phyloP scores from a whole-genome alignment of 2,888 invertebrate species.

The Amblyjoppa proteus region DNA sequence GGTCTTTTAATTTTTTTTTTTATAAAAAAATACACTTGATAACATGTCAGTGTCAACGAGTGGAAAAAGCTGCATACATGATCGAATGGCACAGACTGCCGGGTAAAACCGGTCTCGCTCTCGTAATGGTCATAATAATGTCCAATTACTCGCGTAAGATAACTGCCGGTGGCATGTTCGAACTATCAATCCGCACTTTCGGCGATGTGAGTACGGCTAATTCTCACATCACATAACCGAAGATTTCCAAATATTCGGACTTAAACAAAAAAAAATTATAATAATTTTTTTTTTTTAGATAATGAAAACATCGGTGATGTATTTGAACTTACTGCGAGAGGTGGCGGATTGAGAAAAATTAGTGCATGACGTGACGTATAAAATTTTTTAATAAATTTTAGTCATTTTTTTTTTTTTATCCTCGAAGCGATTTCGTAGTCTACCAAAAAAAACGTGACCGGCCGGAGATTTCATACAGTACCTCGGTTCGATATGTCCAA shows the following conservation, averaged over 20 bases:
- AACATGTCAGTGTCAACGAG: constrained; percentile 67
- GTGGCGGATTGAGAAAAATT: constrained; percentile 23
- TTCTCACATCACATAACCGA: background rate
- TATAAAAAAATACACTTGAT: too few relatives aligned
- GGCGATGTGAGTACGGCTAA: constrained; percentile 41
- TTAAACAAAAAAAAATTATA: background rate
- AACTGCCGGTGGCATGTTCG: constrained; percentile 76
- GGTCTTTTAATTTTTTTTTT: too few relatives aligned
- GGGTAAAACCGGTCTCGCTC: constrained; percentile 35
- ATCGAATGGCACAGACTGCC: constrained; percentile 64
- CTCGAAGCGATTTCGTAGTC: background rate
- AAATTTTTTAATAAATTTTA: background rate
- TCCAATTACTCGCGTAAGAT: constrained; percentile 67
- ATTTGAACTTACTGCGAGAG: constrained; percentile 58
- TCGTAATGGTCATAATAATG: constrained; percentile 59
- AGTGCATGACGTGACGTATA: background rate
- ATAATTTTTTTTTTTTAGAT: constrained; percentile 46
- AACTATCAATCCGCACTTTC: constrained; percentile 74
- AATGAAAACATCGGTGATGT: constrained; percentile 54
- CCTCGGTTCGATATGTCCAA: background rate
- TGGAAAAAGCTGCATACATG: constrained; percentile 70
- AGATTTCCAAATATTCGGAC: background rate
- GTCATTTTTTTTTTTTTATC: background rate
- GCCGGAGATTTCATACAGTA: background rate
- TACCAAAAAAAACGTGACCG: background rate